These are phyloP conservation scores for Geophilus truncorum DNA, from an alignment of 2,888 invertebrate genomes.

Conservation along the genomic window DNA sequence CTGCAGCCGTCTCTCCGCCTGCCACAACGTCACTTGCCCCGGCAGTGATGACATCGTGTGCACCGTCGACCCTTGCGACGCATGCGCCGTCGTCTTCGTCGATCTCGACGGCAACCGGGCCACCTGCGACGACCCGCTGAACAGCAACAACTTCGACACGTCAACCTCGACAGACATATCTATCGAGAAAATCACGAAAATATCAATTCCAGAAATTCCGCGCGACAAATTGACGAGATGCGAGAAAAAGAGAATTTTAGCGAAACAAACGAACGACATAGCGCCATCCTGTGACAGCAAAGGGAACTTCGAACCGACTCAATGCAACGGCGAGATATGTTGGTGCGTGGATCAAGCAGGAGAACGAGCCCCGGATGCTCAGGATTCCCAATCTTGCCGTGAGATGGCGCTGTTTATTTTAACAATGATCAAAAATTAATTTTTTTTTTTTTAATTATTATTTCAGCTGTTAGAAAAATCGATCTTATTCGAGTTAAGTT, in stretches of 20 bases:
- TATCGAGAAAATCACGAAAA: too few relatives aligned
- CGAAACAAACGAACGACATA: not conserved
- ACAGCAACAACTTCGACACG: too few relatives aligned
- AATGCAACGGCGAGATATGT: conserved; percentile 59
- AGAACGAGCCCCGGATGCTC: conserved; percentile 42
- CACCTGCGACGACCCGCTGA: not conserved
- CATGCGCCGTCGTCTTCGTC: conserved; percentile 42
- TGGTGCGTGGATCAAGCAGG: conserved; percentile 86
- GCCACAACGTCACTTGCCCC: conserved; percentile 43
- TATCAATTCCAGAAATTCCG: too few relatives aligned
- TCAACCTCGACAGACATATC: not conserved
- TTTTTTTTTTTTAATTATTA: too few relatives aligned
- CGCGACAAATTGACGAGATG: not conserved
- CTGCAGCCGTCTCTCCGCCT: conserved; percentile 44
- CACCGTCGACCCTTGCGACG: conserved; percentile 45
- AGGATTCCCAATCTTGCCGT: not conserved
- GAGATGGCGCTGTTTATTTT: not conserved
- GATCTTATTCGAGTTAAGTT: too few relatives aligned
- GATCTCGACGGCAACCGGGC: conserved; percentile 37
- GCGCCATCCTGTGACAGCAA: conserved; percentile 37
- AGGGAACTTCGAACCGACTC: conserved; percentile 65
- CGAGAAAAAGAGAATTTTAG: not conserved
- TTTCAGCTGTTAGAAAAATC: too few relatives aligned
- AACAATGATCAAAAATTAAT: too few relatives aligned
- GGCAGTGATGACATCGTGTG: conserved; percentile 44